Evolutionary conservation across 1,140 invertebrate species (phyloP).

Genomic region (Drosophila orena): DNA sequence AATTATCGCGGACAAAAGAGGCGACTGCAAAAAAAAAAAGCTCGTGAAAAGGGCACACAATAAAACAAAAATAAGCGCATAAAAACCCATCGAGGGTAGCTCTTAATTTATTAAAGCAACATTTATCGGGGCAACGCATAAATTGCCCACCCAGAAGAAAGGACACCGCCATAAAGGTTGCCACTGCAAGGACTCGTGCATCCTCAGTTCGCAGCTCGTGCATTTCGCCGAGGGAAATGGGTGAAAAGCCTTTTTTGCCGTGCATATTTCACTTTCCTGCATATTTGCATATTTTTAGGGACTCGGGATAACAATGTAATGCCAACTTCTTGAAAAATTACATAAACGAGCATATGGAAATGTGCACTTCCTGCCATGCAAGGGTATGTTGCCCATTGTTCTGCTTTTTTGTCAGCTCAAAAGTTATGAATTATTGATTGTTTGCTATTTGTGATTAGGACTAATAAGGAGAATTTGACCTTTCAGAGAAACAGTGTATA

Average conservation of each 20-base stretch:
- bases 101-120: constrained; percentile 81
- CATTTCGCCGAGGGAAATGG: background rate
- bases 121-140: constrained; percentile 74
- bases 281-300: constrained; percentile 41
- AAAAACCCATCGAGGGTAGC: constrained; percentile 51
- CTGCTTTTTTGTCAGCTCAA: background rate
- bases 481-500: too few species aligned
- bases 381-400: background rate
- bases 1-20: constrained; percentile 70
- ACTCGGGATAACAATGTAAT: constrained; percentile 13
- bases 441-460: background rate
- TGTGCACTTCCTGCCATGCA: background rate
- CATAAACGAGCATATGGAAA: background rate
- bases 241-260: constrained; percentile 6
- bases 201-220: constrained; percentile 2
- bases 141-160: constrained; percentile 50
- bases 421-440: background rate
- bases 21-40: constrained; percentile 35
- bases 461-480: too few species aligned
- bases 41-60: constrained; percentile 42
- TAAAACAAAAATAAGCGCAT: constrained; percentile 37
- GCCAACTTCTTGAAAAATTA: constrained; percentile 6
- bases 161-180: constrained; percentile 28
- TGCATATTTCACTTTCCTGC: background rate
- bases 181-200: constrained; percentile 48